Percentiles rank a stretch among this genome's conserved stretches.
Conservation (phyloP, 2,113 vertebrate species). For the Brachyhypopomus gauderio region DNA sequence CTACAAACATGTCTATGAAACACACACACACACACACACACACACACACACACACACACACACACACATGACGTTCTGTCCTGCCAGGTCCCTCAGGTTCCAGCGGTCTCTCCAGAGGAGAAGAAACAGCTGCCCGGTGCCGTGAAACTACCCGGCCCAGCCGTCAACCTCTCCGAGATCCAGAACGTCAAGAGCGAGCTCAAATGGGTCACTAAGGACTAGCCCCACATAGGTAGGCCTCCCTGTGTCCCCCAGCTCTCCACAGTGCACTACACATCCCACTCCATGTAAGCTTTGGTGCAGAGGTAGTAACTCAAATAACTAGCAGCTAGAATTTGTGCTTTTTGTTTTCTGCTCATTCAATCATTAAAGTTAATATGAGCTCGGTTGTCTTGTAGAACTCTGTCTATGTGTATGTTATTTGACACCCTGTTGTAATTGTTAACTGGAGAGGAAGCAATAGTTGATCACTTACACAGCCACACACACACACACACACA, state of each 20-base stretch:
- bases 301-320: no score
- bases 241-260: not conserved
- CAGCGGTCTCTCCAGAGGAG: slow-evolving; percentile 70
- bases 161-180: slow-evolving; percentile 92
- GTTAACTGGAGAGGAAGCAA: not conserved
- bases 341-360: no score
- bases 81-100: slow-evolving; percentile 26
- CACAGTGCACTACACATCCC: not conserved
- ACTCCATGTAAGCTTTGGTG: no score
- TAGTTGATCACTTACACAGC: not conserved
- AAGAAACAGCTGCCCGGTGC: slow-evolving; percentile 90
- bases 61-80: no score
- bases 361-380: no score
- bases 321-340: no score
- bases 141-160: slow-evolving; percentile 89
- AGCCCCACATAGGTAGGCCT: slow-evolving; percentile 45
- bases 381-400: no score
- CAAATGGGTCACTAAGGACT: slow-evolving; percentile 78
- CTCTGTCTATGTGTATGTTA: not conserved
- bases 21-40: slow-evolving; percentile 28
- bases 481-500: not conserved
- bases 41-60: slow-evolving; percentile 6
- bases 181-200: slow-evolving; percentile 95
- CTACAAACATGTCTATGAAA: slow-evolving; percentile 4
- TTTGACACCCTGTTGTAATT: not conserved